Base-by-base conservation (phyloP, 2,888 invertebrate genomes). In the Andrena camellia region DNA sequence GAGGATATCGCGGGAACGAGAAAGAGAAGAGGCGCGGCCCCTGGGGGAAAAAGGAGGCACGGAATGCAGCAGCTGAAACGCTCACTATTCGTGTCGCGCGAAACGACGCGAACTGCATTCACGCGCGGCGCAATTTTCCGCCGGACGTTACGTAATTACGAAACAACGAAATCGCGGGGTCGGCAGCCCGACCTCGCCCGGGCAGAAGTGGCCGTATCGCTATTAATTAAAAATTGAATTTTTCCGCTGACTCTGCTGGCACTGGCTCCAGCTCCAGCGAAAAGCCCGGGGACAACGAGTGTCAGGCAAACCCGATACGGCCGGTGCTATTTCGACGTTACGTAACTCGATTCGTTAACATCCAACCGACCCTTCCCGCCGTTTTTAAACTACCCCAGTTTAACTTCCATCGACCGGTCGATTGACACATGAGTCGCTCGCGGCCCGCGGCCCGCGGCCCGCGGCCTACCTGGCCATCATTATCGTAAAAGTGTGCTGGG, bases 171-270 rank as follows among this genome's bases (percentile, higher is more conserved):
- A 73, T 72, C 81, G 57, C 62, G 54, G 54, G 42, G 66, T 31
- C 60, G 59, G 17, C 8, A 52, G 31, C 8, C 8, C 5, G 13
- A 8, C 3, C 64, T n/a, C 62, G 35, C 10, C 29, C 42, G 29
- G 64, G 29, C 59, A 59, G 81, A 81, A 82, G 66, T 62, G 70
- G 69, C 66, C 48, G 75, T 81, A 81, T 81, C 81, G 74, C 64
- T 69, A 82, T 81, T 82, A 81, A 82, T 82, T 82, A 82, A 82
- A 81, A 82, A 82, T 81, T 81, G 82, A 81, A 82, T 71, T 76
- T 82, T 81, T 82, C 67, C 57, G 82, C 82, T 82, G 82, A 82
- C 82, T 81, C 70, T 23, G 81, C 82, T 74, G 81, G 81, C 81
- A 68, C 62, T 10, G 66, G 26, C 63, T 52, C 62, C 26, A 60